phyloP scores from a whole-genome alignment of 1,140 invertebrate species.

The Agrypnia vestita region DNA sequence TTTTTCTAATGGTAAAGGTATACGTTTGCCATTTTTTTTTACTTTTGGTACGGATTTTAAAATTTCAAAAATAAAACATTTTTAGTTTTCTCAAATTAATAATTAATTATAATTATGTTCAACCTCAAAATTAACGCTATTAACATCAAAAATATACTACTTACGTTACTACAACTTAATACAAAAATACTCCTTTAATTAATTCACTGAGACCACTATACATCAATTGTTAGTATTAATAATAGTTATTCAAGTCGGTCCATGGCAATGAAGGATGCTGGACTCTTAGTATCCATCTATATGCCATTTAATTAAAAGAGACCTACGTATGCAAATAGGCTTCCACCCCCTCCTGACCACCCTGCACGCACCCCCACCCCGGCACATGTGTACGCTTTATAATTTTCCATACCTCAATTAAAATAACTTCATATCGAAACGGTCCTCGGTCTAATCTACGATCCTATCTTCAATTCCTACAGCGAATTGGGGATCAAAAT shows the following conservation, averaged over 20 bases:
- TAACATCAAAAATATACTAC: too few species aligned
- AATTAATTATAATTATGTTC: too few species aligned
- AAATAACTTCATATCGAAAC: conserved; percentile 60
- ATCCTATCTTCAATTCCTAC: conserved; percentile 59
- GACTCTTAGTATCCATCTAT: conserved; percentile 29
- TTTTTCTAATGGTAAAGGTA: too few species aligned
- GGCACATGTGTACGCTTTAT: conserved; percentile 56
- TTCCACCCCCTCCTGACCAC: not conserved
- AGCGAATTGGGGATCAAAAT: conserved; percentile 60
- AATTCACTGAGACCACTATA: not conserved
- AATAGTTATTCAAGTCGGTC: conserved; percentile 24
- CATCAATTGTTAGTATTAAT: not conserved
- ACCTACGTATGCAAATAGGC: conserved; percentile 43
- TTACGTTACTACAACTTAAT: too few species aligned
- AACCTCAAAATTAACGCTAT: too few species aligned
- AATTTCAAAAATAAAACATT: too few species aligned
- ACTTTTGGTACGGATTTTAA: too few species aligned
- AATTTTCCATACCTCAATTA: conserved; percentile 62
- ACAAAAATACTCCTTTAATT: not conserved
- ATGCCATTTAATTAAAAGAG: conserved; percentile 50
- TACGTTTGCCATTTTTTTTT: too few species aligned
- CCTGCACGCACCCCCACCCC: conserved; percentile 6
- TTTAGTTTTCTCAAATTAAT: too few species aligned
- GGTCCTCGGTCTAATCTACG: conserved; percentile 57
- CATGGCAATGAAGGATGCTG: conserved; percentile 35